These are phyloP conservation scores for Dasyprocta punctata DNA, from an alignment of 2,113 vertebrate species.

Conservation along the genomic window DNA sequence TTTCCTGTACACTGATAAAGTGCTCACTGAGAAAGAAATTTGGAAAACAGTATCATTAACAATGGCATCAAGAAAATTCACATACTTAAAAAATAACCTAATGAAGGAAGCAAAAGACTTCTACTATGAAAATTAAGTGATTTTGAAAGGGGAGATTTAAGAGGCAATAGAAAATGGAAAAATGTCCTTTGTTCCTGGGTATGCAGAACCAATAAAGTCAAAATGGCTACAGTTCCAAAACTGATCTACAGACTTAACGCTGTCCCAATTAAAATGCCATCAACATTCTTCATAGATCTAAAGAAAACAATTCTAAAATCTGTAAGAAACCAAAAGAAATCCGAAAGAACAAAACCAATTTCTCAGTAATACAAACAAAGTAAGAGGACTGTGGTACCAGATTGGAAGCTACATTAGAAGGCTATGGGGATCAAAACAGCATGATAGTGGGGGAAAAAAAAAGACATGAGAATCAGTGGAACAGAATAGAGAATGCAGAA, in stretches of 20 bases:
- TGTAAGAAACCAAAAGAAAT: background rate
- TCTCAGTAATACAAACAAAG: background rate
- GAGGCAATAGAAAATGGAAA: background rate
- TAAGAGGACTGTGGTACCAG: background rate
- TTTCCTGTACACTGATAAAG: background rate
- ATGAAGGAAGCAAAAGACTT: background rate
- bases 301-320: background rate
- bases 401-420: background rate
- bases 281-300: background rate
- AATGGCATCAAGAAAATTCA: background rate
- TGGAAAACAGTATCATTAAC: background rate
- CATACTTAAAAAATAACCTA: background rate
- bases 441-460: background rate
- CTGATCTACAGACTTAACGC: background rate
- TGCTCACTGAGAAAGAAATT: background rate
- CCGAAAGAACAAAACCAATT: background rate
- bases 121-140: background rate
- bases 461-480: background rate
- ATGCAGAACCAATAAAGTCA: background rate
- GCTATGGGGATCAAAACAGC: background rate
- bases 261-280: background rate
- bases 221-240: background rate
- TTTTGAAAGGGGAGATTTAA: background rate
- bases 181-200: background rate
- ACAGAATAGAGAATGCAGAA: background rate